phyloP scores from a whole-genome alignment of 2,113 vertebrate genomes.

The Gymnobelideus leadbeateri region DNA sequence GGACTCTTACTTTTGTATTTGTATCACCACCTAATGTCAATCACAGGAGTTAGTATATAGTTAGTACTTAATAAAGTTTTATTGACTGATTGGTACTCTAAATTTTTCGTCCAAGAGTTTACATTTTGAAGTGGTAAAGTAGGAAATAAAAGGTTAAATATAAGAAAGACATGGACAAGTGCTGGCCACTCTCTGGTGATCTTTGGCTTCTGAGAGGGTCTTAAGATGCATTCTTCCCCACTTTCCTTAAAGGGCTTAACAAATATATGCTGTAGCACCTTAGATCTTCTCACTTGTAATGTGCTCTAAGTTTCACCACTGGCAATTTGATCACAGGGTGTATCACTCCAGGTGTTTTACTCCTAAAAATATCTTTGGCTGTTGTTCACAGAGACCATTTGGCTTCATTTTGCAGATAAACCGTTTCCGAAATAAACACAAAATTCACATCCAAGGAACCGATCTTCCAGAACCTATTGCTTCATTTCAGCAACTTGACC shows the following conservation, averaged over 20 bases:
- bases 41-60: neutral
- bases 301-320: neutral
- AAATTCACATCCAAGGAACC: constrained; percentile 92
- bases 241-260: constrained; percentile 29
- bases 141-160: neutral
- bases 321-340: neutral
- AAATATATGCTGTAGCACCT: neutral
- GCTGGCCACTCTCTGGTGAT: neutral
- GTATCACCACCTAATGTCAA: neutral
- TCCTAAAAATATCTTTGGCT: constrained; percentile 15
- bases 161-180: neutral
- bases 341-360: constrained; percentile 9
- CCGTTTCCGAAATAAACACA: constrained; percentile 89
- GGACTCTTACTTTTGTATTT: neutral
- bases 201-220: constrained; percentile 4
- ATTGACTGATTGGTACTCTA: neutral
- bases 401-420: constrained; percentile 87
- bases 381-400: neutral
- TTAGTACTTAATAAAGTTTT: neutral
- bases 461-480: constrained; percentile 93
- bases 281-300: neutral
- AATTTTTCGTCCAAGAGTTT: neutral
- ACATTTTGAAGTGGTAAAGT: neutral
- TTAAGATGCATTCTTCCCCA: neutral
- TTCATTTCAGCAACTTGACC: constrained; percentile 92